These are phyloP conservation scores for Fulmarus glacialis DNA, from an alignment of 2,113 vertebrate genomes.

Conservation along the genomic window DNA sequence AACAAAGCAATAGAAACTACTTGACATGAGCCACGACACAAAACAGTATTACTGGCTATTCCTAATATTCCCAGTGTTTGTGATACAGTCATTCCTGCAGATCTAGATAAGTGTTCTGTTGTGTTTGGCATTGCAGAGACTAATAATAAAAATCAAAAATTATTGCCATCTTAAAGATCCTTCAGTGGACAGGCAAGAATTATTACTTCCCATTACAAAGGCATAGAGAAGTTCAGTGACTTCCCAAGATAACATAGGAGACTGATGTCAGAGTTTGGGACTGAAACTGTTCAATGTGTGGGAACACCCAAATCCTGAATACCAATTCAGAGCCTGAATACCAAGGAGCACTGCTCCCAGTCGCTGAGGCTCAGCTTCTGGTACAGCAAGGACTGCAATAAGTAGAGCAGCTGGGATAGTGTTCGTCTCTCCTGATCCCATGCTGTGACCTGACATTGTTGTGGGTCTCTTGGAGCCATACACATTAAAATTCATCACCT, in stretches of 20 bases:
- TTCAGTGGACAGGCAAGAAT: not conserved
- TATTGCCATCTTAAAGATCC: not conserved
- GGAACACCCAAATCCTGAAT: not conserved
- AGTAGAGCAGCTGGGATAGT: not conserved
- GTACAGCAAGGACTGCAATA: not conserved
- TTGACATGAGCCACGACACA: not conserved
- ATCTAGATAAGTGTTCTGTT: not conserved
- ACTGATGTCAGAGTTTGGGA: not conserved
- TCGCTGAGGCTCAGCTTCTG: not conserved
- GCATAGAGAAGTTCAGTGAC: not conserved
- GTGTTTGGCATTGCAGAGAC: not conserved
- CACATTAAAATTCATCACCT: not conserved
- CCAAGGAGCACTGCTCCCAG: not conserved
- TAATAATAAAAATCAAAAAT: not conserved
- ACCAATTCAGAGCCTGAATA: not conserved
- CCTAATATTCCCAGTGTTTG: not conserved
- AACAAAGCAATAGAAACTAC: not conserved
- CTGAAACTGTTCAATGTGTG: not conserved
- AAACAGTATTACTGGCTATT: not conserved
- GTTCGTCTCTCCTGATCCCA: not conserved
- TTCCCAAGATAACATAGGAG: not conserved
- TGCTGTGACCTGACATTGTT: not conserved
- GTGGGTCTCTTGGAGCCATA: not conserved
- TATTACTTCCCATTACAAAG: not conserved
- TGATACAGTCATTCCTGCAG: not conserved